Base-by-base conservation (phyloP, 1,140 invertebrate genomes). In the Drosophila saltans region DNA sequence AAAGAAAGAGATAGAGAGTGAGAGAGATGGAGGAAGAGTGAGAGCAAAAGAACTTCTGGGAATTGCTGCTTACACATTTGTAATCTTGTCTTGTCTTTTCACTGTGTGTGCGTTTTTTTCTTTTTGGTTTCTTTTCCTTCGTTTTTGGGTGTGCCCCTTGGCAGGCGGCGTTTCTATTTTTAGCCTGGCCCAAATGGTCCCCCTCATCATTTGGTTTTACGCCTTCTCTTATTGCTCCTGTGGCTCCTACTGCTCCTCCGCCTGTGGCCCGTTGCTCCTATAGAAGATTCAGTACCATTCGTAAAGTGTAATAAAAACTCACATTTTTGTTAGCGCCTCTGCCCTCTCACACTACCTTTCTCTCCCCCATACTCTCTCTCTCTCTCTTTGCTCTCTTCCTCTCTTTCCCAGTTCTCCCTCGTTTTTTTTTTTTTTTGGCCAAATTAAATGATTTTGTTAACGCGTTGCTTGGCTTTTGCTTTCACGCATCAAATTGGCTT, bases 21-120 rank as follows among this genome's bases (percentile, higher is more conserved):
- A 56, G 36, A 40, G 16, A 58, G 66, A 55, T 4, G 36, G 61
- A 60, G 65, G 6, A 16, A 52, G 9, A 21, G 62, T 45, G 65
- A 66, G 36, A 45, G 69, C 21, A 63, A 62, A 41, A 58, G 61
- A 83, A 88, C 84, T 89, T 88, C 78, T 78, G 83, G 83, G 83
- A 88, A 88, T 88, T 89, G 80, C 83, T 83, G 83, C 83, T 89
- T 83, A 88, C 80, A 88, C 84, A 89, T 88, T 88, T 89, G 83
- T 89, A 88, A 80, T 89, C 83, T 89, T 88, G 84, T 89, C 83
- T 89, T 82, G 80, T 82, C 75, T 75, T 89, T 69, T 74, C 45
- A 52, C 45, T 52, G 21, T 26, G 45, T 26, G 43, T 45, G 4
- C 21, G n/a, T 45, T 1, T 52, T 5, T 52, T 75, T 73, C 48